phyloP scores from a whole-genome alignment of 2,113 vertebrate genomes.

The Mungos mungo region DNA sequence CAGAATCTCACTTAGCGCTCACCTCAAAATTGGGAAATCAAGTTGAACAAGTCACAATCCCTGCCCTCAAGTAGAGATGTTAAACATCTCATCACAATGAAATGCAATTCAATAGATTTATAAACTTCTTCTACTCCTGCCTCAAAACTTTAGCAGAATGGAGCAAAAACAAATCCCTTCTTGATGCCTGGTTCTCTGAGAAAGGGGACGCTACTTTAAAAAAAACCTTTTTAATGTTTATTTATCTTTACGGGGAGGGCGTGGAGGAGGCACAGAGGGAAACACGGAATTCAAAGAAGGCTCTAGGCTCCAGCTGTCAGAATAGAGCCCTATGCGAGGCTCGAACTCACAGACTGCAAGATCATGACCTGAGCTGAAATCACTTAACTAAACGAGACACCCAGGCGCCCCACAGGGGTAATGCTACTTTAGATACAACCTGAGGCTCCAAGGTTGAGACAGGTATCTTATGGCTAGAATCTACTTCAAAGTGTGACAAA shows the following conservation, averaged over 20 bases:
- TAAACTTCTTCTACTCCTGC: not conserved
- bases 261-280: too few relatives aligned
- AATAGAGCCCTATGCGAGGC: too few relatives aligned
- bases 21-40: not conserved
- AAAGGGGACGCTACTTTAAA: constrained; percentile 30
- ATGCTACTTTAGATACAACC: constrained; percentile 14
- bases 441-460: not conserved
- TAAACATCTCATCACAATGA: not conserved
- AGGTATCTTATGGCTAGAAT: not conserved
- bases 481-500: not conserved
- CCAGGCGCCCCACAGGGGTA: too few relatives aligned
- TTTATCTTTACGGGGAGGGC: too few relatives aligned
- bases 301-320: too few relatives aligned
- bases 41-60: not conserved
- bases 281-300: too few relatives aligned
- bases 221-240: too few relatives aligned
- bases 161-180: constrained; percentile 14
- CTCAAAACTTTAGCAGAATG: constrained; percentile 5
- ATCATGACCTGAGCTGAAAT: too few relatives aligned
- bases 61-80: not conserved
- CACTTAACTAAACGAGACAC: too few relatives aligned
- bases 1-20: not conserved
- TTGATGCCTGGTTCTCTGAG: not conserved
- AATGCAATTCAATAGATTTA: constrained; percentile 12
- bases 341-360: too few relatives aligned